Evolutionary conservation across 2,113 vertebrate species (phyloP).

Genomic region (Paedocypris sp.): DNA sequence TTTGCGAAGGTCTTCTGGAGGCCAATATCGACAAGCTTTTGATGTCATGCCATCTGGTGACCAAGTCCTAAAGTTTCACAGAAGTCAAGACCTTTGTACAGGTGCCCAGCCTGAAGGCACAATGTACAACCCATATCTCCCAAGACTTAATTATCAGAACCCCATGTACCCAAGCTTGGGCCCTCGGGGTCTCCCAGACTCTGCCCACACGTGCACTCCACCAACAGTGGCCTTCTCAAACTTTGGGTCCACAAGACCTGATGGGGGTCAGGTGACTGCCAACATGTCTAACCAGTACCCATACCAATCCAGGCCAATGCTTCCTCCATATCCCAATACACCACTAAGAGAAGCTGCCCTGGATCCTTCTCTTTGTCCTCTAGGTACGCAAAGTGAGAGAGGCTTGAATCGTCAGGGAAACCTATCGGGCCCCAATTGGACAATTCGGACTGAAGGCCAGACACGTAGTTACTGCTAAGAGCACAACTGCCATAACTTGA

Average conservation of each 20-base stretch:
- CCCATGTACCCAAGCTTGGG: constrained; percentile 19
- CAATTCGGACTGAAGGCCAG: constrained; percentile 63
- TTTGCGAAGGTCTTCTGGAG: constrained; percentile 38
- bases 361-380: constrained; percentile 40
- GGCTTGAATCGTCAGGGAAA: constrained; percentile 43
- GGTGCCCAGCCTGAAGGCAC: constrained; percentile 28
- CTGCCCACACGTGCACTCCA: constrained; percentile 22
- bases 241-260: constrained; percentile 33
- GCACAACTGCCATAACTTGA: constrained; percentile 17
- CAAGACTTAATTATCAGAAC: constrained; percentile 32
- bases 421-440: constrained; percentile 64
- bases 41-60: constrained; percentile 49
- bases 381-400: constrained; percentile 37
- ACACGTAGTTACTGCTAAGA: constrained; percentile 66
- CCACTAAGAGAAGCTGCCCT: constrained; percentile 49
- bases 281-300: constrained; percentile 33
- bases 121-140: constrained; percentile 35
- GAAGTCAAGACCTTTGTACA: constrained; percentile 33
- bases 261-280: constrained; percentile 13
- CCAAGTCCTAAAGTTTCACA: constrained; percentile 47
- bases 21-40: constrained; percentile 46
- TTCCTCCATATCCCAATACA: constrained; percentile 54
- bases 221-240: constrained; percentile 34
- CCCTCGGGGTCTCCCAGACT: constrained; percentile 26
- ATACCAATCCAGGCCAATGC: constrained; percentile 33